Conservation (phyloP, 35 echinoderm and acorn worm species). For the Chiridota heheva region DNA sequence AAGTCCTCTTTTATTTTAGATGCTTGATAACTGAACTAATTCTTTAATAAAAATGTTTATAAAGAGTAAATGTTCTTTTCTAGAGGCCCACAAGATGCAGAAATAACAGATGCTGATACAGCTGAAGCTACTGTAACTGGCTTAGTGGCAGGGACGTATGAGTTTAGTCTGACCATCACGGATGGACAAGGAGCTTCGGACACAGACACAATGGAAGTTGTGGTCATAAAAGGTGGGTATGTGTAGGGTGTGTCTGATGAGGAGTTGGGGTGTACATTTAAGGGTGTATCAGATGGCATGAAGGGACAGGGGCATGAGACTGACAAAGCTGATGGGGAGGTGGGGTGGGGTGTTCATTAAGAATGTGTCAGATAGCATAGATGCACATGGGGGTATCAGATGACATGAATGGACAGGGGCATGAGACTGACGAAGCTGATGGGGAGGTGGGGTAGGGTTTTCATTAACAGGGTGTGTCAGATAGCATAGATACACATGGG, state of each 20-base stretch:
- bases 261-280: not conserved
- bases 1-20: too few species aligned
- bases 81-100: conserved; percentile 60
- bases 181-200: conserved; percentile 53
- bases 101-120: conserved; percentile 53
- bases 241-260: conserved; percentile 16
- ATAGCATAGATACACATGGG: not conserved
- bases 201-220: conserved; percentile 52
- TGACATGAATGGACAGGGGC: conserved; percentile 42
- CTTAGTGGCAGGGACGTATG: conserved; percentile 59
- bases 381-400: conserved; percentile 47
- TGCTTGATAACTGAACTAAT: too few species aligned
- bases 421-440: conserved; percentile 9
- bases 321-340: not conserved
- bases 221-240: conserved; percentile 81
- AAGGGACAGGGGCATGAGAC: not conserved
- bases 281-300: not conserved
- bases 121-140: conserved; percentile 62
- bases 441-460: conserved; percentile 65
- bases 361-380: conserved; percentile 26
- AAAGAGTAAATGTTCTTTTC: not conserved
- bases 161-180: conserved; percentile 67
- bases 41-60: too few species aligned
- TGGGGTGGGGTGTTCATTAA: too few species aligned
- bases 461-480: not conserved